Evolutionary conservation across 2,113 vertebrate genomes (phyloP).

Genomic region (Menura novaehollandiae): DNA sequence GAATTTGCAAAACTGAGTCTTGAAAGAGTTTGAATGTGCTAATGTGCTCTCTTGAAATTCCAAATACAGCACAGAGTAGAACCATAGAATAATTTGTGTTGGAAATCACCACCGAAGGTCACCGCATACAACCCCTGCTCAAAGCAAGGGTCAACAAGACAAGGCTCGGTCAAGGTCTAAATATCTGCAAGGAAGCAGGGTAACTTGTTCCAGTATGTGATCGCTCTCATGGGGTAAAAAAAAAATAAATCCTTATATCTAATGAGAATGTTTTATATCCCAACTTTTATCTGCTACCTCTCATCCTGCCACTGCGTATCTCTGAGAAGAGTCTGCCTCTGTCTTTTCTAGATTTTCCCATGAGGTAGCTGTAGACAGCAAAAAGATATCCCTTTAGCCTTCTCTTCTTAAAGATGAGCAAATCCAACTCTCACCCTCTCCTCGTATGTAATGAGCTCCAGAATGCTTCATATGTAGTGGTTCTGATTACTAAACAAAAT

Average conservation of each 20-base stretch:
- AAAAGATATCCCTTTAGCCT: background rate
- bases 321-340: rapidly evolving
- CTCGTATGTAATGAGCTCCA: background rate
- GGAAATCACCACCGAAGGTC: background rate
- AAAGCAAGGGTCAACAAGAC: background rate
- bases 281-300: background rate
- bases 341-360: background rate
- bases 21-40: background rate
- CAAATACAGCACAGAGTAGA: background rate
- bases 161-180: background rate
- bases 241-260: background rate
- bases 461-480: background rate
- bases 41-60: background rate
- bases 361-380: background rate
- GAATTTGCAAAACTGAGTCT: background rate
- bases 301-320: background rate
- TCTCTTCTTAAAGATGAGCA: background rate
- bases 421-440: background rate
- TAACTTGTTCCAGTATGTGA: background rate
- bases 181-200: background rate
- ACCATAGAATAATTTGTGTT: background rate
- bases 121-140: background rate
- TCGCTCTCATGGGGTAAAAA: rapidly evolving
- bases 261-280: background rate
- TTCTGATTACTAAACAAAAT: conserved; percentile 17